Conservation (phyloP, 2,888 invertebrate genomes). For the Tenthredo amoena region DNA sequence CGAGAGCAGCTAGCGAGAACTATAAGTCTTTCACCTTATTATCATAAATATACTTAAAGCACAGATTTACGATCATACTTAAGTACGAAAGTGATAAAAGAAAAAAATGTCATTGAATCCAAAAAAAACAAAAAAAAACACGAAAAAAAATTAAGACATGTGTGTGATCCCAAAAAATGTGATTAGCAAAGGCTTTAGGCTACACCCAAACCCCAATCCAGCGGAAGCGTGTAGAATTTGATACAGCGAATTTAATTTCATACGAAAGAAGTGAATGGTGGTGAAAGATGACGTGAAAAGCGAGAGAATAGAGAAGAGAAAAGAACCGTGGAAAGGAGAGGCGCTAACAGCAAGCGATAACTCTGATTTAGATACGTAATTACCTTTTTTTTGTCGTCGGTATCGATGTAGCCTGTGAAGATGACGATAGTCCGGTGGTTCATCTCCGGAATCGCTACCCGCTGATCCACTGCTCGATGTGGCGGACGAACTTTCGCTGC, state of each 20-base stretch:
- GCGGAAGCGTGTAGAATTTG: not conserved
- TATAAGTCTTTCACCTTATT: constrained; percentile 29
- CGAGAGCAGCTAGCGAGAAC: constrained; percentile 58
- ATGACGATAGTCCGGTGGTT: constrained; percentile 84
- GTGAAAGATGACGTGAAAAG: not conserved
- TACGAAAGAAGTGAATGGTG: not conserved
- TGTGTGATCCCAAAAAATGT: not conserved
- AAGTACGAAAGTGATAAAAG: not conserved
- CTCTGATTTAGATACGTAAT: constrained; percentile 43
- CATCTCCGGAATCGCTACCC: constrained; percentile 82
- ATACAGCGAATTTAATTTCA: not conserved
- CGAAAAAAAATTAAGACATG: not conserved
- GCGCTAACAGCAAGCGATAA: not conserved
- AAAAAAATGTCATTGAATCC: not conserved
- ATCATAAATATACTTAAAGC: not conserved
- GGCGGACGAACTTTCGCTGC: constrained; percentile 84
- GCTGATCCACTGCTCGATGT: constrained; percentile 85
- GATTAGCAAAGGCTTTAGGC: not conserved
- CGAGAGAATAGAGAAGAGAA: not conserved
- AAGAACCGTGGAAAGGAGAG: not conserved
- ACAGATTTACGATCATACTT: not conserved
- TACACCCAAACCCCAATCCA: not conserved
- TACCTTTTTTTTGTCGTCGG: constrained; percentile 89
- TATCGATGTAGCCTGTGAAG: constrained; percentile 85
- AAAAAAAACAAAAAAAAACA: not conserved